phyloP scores from a whole-genome alignment of 2,113 vertebrate species.

The Oryzias woworae region DNA sequence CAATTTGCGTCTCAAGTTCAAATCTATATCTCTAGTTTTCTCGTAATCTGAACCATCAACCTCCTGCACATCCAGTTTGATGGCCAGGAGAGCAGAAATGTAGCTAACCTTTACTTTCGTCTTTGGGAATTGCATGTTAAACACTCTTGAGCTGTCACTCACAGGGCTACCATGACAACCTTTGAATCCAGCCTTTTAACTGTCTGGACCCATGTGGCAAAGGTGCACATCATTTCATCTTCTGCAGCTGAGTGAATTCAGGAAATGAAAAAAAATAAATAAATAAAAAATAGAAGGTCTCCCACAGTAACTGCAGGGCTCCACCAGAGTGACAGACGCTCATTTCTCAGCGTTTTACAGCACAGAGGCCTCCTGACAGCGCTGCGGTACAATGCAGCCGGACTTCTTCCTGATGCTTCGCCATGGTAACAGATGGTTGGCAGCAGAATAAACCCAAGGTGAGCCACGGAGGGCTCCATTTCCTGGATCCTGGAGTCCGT shows the following conservation, averaged over 20 bases:
- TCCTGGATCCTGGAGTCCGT: constrained; percentile 32
- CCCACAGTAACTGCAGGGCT: constrained; percentile 3
- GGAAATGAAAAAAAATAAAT: background rate
- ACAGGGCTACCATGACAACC: constrained; percentile 17
- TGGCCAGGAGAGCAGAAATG: too few relatives aligned
- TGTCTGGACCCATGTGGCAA: background rate
- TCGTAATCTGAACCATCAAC: too few relatives aligned
- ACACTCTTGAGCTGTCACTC: constrained; percentile 30
- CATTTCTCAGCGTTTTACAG: constrained; percentile 47
- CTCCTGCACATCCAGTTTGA: too few relatives aligned
- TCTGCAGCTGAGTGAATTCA: constrained; percentile 3
- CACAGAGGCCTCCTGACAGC: constrained; percentile 51
- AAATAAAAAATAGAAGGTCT: background rate
- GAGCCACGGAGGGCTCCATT: constrained; percentile 30
- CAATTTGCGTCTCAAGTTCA: too few relatives aligned
- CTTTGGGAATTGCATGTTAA: constrained; percentile 11
- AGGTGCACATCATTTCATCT: background rate
- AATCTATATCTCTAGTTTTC: too few relatives aligned
- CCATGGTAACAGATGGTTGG: constrained; percentile 63
- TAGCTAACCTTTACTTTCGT: background rate
- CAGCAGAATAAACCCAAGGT: constrained; percentile 30
- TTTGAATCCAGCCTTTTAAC: background rate
- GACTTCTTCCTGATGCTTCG: constrained; percentile 35
- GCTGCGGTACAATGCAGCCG: constrained; percentile 37
- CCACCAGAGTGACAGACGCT: constrained; percentile 47